Evolutionary conservation across 1,140 invertebrate species (phyloP), one percentile per base, ranked within the genome.

Genomic region (Potamilus streckersoni): DNA sequence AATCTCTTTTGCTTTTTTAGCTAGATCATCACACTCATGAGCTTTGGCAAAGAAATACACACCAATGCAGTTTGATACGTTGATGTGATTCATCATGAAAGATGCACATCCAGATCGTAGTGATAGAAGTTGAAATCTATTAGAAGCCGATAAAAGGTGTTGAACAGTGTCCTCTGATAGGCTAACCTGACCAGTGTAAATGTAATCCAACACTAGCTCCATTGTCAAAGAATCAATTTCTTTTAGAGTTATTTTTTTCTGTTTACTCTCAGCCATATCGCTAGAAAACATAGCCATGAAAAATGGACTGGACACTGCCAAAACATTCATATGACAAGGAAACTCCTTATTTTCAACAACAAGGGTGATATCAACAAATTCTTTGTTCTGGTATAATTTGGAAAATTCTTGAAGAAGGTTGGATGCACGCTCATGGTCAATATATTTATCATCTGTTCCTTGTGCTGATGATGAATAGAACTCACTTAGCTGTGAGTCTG

Each of bases 111-210:
- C 87, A 59, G 81, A 79, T 17, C 85, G 78, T 57, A 89, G 75
- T 12, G 86, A 81, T 38, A 88, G 65, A 65, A 93, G 87, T 82
- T 93, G 91, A 59, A 93, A 87, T 12, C 93, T 86, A 81, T 93
- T 93, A 2, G 92, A 90, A 55, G 92, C 92, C n/a, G 92, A 92
- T 13, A 93, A 83, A 11, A 93, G 85, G 81, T 88, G 84, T 80
- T 92, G 92, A 8, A 93, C 92, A 84, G 92, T 92, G 49, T 84
- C 87, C 73, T 91, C 89, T 55, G 90, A 92, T 49, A 93, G 91
- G 23, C 80, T 86, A 20, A 93, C 88, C 63, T 90, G 83, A 63
- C 91, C 90, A 12, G 92, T 92, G 81, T 93, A 93, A 12, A 92
- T 91, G 84, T 92, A 93, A 73, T 92, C 91, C 14, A 93, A 79